Evolutionary conservation across 2,113 vertebrate species (phyloP).

Genomic region (Ia io): DNA sequence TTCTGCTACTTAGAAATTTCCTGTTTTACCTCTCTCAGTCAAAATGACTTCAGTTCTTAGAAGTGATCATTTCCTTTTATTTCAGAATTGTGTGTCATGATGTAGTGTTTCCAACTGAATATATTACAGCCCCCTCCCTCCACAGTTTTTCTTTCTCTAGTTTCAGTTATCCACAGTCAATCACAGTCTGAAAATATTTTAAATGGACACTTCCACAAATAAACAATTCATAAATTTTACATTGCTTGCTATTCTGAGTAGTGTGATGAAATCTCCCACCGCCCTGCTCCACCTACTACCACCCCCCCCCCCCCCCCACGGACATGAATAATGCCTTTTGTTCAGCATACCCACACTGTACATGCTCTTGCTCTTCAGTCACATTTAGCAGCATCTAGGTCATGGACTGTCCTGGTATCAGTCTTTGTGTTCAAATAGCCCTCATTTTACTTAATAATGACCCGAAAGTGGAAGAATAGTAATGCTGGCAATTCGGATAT

Average conservation of each 20-base stretch:
- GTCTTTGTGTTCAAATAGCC: background rate
- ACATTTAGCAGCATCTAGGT: background rate
- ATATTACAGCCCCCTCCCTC: background rate
- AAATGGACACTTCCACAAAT: background rate
- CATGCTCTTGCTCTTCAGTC: background rate
- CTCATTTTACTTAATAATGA: background rate
- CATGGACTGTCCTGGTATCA: background rate
- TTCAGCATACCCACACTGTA: background rate
- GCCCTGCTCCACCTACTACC: background rate
- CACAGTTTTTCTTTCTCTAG: background rate
- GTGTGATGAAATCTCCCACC: background rate
- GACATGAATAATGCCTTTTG: background rate
- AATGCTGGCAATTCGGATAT: background rate
- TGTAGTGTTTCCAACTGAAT: background rate
- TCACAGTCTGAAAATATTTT: background rate
- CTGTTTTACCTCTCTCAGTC: constrained; percentile 4
- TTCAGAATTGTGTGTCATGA: background rate
- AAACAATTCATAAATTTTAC: background rate
- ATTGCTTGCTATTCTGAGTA: background rate
- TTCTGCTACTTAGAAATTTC: constrained; percentile 34
- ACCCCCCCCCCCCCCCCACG: fast-evolving
- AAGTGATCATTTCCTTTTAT: constrained; percentile 31
- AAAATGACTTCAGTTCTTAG: constrained; percentile 41
- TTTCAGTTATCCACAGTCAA: background rate
- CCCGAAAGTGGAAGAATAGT: background rate